Percentiles rank a stretch among this genome's conserved stretches.
Conservation (phyloP, 2,797 vertebrate genomes). For the Morus bassanus region DNA sequence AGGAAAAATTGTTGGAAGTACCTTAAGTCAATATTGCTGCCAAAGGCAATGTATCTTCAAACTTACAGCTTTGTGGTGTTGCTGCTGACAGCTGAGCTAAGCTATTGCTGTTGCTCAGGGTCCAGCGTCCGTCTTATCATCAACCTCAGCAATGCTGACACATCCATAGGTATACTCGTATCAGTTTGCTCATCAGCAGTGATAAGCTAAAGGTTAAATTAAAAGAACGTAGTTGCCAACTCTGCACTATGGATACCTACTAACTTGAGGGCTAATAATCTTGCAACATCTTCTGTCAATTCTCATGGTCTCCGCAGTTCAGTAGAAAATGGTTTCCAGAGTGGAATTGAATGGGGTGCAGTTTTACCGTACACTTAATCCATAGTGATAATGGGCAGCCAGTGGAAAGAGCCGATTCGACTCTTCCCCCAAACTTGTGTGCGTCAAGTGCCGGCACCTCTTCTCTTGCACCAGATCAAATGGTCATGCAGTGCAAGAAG, state of each 20-base stretch:
- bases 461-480: neutral
- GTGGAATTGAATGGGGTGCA: neutral
- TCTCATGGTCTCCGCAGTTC: neutral
- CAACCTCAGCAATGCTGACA: neutral
- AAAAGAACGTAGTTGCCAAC: neutral
- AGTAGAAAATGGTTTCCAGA: neutral
- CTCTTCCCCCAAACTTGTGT: neutral
- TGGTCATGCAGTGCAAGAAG: neutral
- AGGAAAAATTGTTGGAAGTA: neutral
- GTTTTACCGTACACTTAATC: neutral
- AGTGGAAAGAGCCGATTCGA: neutral
- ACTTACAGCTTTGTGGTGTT: neutral
- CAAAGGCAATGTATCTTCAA: neutral
- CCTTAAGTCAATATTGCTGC: neutral
- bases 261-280: neutral
- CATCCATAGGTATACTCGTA: neutral
- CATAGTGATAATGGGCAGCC: neutral
- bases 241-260: neutral
- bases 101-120: neutral
- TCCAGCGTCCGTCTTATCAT: neutral
- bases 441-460: neutral
- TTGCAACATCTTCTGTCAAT: neutral
- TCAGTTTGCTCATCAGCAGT: neutral
- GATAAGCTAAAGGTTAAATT: neutral
- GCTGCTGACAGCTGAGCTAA: neutral